A percentile compares a stretch with the other conserved stretches of the same genome.
These are phyloP conservation scores for Amphipoea lucens DNA, from an alignment of 2,888 invertebrate species.

Conservation along the genomic window DNA sequence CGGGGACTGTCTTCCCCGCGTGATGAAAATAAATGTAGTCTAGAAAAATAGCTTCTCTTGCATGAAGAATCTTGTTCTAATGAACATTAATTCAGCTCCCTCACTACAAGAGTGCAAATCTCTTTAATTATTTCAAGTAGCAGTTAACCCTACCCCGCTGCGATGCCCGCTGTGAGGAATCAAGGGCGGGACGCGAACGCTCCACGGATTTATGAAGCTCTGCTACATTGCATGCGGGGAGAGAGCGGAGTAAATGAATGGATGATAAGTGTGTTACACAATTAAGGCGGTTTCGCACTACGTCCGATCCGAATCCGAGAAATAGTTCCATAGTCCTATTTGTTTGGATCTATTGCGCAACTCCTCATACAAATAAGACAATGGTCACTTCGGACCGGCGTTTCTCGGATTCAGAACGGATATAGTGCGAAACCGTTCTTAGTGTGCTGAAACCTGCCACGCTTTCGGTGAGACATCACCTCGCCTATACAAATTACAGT, in stretches of 20 bases:
- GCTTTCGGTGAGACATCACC: not conserved
- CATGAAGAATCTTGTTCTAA: conserved; percentile 27
- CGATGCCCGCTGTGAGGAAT: conserved; percentile 56
- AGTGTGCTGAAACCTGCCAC: not conserved
- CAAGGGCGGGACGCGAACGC: conserved; percentile 35
- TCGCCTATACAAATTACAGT: conserved; percentile 31
- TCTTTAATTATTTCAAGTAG: conserved; percentile 58
- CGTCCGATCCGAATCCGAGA: too few relatives aligned
- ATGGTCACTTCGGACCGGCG: too few relatives aligned
- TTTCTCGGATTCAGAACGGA: too few relatives aligned
- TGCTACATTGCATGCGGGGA: conserved; percentile 17
- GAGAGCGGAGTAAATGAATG: not conserved
- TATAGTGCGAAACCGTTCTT: too few relatives aligned
- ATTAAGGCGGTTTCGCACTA: too few relatives aligned
- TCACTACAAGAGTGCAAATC: conserved; percentile 50
- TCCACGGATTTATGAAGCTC: conserved; percentile 31
- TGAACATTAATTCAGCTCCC: conserved; percentile 28
- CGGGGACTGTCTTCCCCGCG: not conserved
- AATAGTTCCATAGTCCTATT: too few relatives aligned
- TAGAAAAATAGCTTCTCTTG: not conserved
- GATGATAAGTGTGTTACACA: not conserved
- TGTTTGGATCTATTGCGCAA: too few relatives aligned
- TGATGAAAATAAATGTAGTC: not conserved
- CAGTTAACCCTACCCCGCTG: conserved; percentile 58
- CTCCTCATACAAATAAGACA: too few relatives aligned